A percentile compares a stretch with the other conserved stretches of the same genome.
Evolutionary conservation across 2,888 invertebrate species (phyloP).

Genomic region (Lasius fuliginosus): DNA sequence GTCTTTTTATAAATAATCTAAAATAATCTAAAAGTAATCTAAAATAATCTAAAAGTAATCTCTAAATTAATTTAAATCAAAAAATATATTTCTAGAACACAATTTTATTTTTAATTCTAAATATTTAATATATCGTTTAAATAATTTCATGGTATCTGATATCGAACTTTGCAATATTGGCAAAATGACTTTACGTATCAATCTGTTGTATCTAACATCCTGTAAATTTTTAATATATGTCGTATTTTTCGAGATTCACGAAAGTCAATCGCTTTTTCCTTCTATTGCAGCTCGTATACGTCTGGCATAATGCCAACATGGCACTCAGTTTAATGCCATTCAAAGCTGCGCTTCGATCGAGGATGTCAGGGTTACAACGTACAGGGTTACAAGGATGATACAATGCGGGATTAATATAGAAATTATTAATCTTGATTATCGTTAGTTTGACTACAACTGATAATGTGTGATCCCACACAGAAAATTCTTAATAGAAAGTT

Average conservation of each 20-base stretch:
- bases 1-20: neutral
- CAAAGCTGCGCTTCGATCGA: conserved; percentile 56
- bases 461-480: neutral
- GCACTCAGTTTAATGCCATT: conserved; percentile 58
- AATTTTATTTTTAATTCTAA: neutral
- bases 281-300: conserved; percentile 21
- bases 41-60: neutral
- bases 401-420: conserved; percentile 22
- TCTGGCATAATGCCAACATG: conserved; percentile 67
- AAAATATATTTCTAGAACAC: neutral
- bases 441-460: neutral
- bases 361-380: conserved; percentile 41
- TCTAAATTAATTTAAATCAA: neutral
- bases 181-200: neutral
- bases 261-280: conserved; percentile 34
- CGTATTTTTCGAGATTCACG: neutral
- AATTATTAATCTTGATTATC: neutral
- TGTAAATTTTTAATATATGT: conserved; percentile 37
- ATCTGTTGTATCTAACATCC: conserved; percentile 10
- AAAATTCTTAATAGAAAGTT: neutral
- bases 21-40: neutral
- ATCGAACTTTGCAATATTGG: neutral
- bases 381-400: conserved; percentile 5
- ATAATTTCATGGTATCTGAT: neutral
- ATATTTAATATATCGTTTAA: neutral